Evolutionary conservation across 2,888 invertebrate species (phyloP).

Genomic region (Acrobasis suavella): DNA sequence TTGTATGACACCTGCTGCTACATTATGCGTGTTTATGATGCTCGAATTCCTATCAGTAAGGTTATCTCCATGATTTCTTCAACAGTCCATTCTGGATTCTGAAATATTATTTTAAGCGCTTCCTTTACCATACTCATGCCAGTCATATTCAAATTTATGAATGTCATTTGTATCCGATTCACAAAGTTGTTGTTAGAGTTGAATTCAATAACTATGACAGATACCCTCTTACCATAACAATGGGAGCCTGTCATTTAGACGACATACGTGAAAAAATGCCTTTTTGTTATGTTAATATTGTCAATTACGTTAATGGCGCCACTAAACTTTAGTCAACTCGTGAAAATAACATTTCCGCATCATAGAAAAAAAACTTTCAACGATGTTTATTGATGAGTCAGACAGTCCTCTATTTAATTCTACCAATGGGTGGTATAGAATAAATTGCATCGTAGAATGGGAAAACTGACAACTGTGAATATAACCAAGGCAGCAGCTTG

Average conservation of each 20-base stretch:
- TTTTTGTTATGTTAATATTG: slow-evolving; percentile 61
- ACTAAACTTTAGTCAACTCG: slow-evolving; percentile 33
- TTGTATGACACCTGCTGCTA: slow-evolving; percentile 45
- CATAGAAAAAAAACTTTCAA: slow-evolving; percentile 15
- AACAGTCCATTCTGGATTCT: slow-evolving; percentile 15
- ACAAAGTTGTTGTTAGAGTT: slow-evolving; percentile 44
- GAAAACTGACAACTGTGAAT: slow-evolving; percentile 50
- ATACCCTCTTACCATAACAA: slow-evolving; percentile 67
- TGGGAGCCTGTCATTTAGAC: slow-evolving; percentile 52
- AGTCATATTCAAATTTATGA: slow-evolving; percentile 35
- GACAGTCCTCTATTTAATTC: neutral
- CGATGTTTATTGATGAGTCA: neutral
- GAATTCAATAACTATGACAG: slow-evolving; percentile 57
- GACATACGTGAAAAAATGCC: slow-evolving; percentile 53
- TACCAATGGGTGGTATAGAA: slow-evolving; percentile 8
- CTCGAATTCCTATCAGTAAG: slow-evolving; percentile 48
- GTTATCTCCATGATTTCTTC: slow-evolving; percentile 43
- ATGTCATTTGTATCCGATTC: slow-evolving; percentile 44
- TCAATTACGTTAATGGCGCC: slow-evolving; percentile 49
- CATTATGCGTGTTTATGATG: slow-evolving; percentile 14
- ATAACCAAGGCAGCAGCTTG: slow-evolving; percentile 36
- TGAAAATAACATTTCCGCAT: slow-evolving; percentile 39
- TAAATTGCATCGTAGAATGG: slow-evolving; percentile 39
- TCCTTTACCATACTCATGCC: slow-evolving; percentile 21
- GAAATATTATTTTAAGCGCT: slow-evolving; percentile 27